Evolutionary conservation across 2,888 invertebrate genomes (phyloP), one percentile per base, ranked within the genome.

Genomic region (Drosophila neonasuta): DNA sequence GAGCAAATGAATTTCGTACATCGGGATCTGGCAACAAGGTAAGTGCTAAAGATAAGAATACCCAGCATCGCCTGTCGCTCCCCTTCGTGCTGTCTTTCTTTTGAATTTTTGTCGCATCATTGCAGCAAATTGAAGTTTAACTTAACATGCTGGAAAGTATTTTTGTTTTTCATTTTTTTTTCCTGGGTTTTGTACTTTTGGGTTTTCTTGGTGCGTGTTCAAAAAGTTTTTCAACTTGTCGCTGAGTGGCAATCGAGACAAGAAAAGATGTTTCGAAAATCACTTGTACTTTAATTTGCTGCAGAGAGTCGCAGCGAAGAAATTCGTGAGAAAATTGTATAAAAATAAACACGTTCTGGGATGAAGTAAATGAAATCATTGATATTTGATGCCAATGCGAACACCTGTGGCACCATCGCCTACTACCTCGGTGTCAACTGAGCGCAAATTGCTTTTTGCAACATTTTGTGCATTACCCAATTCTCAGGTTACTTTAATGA

Each of bases 1-100:
- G 97, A 97, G 91, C 94, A 95, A 77, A 93, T 95, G 90, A 94
- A 95, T 91, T 96, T 95, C 91, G 95, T 97, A 78, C 97, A 97
- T 92, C 94, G 96, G 87, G 96, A 97, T 92, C 92, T 97, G 84
- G 96, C 96, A 77, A 94, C 96, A 82, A 94, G 95, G 95, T 95
- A 92, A 93, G 91, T 89, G 71, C 68, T 68, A 55, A 55, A 74
- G 78, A 77, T 69, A 73, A 67, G 75, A 51, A 52, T 32, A 30
- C 54, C 45, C 57, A 20, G 11, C 44, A 17, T 20, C 39, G 10
- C 15, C 13, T 13, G 20, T 3, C 13, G 4, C 15, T 1, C 42
- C 30, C 30, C 20, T 32, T 20, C 24, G 20, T 9, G 41, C 41
- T 41, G 62, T 24, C 3, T 36, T 49, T 30, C 29, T 2, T 51